A percentile compares a stretch with the other conserved stretches of the same genome.
Evolutionary conservation across 2,113 vertebrate genomes (phyloP).

Genomic region (Vidua macroura): DNA sequence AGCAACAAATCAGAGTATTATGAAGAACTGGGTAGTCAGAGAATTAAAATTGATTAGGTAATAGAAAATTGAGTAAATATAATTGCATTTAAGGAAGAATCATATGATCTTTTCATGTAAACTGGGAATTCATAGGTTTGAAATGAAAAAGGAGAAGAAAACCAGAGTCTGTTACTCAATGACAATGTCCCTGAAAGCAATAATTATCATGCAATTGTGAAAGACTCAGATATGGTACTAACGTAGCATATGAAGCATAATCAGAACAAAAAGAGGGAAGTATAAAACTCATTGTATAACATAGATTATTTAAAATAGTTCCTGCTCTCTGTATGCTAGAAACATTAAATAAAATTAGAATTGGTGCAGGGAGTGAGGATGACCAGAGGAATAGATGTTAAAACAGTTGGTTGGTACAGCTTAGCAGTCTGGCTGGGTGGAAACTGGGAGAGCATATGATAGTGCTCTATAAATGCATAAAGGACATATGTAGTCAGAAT

Average conservation of each 20-base stretch:
- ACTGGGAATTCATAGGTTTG: neutral
- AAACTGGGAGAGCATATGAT: neutral
- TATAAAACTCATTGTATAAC: neutral
- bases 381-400: neutral
- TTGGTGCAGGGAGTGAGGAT: neutral
- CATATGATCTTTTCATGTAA: neutral
- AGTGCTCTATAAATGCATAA: constrained; percentile 13
- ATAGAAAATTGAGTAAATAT: neutral
- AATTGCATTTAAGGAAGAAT: neutral
- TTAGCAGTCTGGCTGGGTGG: neutral
- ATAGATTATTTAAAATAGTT: neutral
- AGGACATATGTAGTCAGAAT: constrained; percentile 13
- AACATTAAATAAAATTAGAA: neutral
- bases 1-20: neutral
- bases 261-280: neutral
- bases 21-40: neutral
- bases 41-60: neutral
- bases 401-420: neutral
- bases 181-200: neutral
- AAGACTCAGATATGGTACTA: neutral
- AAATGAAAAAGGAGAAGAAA: neutral
- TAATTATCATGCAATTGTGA: neutral
- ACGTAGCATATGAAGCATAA: neutral
- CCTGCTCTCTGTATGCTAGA: neutral
- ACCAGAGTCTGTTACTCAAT: neutral